Evolutionary conservation across 2,797 vertebrate genomes (phyloP).

Genomic region (Taenioides sp.): DNA sequence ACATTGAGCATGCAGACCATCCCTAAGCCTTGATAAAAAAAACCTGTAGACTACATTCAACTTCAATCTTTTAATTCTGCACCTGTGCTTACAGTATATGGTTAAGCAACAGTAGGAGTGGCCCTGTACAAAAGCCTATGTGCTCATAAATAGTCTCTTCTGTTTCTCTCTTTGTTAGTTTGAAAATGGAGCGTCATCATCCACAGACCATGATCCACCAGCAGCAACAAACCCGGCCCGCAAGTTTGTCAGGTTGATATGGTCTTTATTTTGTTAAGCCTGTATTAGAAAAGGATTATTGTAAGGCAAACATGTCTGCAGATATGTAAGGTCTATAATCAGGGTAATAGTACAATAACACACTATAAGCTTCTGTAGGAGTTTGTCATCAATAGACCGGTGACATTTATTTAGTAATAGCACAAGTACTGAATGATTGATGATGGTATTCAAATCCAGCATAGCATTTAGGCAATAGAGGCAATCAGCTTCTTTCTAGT

Average conservation of each 20-base stretch:
- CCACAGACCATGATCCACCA: constrained; percentile 41
- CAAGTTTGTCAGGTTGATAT: constrained; percentile 78
- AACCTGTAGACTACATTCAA: constrained; percentile 32
- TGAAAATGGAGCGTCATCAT: constrained; percentile 42
- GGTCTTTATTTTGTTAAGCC: background rate
- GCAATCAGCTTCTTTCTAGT: background rate
- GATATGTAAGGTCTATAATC: constrained; percentile 14
- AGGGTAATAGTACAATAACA: background rate
- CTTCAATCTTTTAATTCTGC: constrained; percentile 54
- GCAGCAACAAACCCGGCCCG: constrained; percentile 37
- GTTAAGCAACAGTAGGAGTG: constrained; percentile 55
- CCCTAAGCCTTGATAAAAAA: constrained; percentile 40
- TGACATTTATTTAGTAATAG: background rate
- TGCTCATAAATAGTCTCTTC: constrained; percentile 20
- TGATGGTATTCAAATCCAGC: background rate
- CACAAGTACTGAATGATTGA: no score
- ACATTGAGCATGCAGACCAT: constrained; percentile 51
- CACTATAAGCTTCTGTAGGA: background rate
- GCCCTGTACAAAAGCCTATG: constrained; percentile 22
- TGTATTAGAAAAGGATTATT: constrained; percentile 8
- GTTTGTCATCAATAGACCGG: background rate
- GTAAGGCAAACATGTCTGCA: constrained; percentile 1
- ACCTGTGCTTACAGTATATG: background rate
- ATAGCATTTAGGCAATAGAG: background rate
- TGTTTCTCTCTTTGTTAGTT: constrained; percentile 54